Percentiles rank a stretch among this genome's conserved stretches.
Conservation (phyloP, 2,888 invertebrate species). For the Chloroclysta siterata region DNA sequence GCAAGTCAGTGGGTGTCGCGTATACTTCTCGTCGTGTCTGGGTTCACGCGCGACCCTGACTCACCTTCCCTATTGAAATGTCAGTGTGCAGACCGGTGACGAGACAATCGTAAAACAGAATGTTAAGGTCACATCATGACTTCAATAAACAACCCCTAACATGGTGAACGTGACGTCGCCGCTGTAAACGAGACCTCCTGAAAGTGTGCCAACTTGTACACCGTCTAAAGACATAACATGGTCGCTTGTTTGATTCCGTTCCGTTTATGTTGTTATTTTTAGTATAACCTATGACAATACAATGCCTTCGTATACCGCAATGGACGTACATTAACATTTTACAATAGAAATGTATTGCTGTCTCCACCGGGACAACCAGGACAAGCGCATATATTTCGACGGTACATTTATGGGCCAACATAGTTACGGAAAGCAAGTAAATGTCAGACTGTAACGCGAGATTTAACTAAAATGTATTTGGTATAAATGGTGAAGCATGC, state of each 20-base stretch:
- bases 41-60: conserved; percentile 76
- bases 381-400: conserved; percentile 33
- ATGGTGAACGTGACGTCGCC: conserved; percentile 80
- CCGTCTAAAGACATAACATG: conserved; percentile 60
- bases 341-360: conserved; percentile 42
- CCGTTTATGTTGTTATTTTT: conserved; percentile 44
- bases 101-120: conserved; percentile 84
- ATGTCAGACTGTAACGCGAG: conserved; percentile 23
- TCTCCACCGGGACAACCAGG: conserved; percentile 31
- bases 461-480: conserved; percentile 23
- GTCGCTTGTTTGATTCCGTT: conserved; percentile 53
- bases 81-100: conserved; percentile 79
- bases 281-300: conserved; percentile 40
- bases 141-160: conserved; percentile 83
- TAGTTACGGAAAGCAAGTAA: conserved; percentile 8
- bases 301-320: conserved; percentile 32
- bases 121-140: conserved; percentile 84
- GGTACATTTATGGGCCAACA: conserved; percentile 20
- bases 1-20: conserved; percentile 55
- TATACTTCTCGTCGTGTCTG: conserved; percentile 68
- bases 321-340: conserved; percentile 34
- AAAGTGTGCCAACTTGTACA: conserved; percentile 78
- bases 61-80: conserved; percentile 84
- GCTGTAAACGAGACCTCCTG: conserved; percentile 71
- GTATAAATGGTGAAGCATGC: conserved; percentile 34